Conservation (phyloP, 1,140 invertebrate species). For the Himalopsyche phryganea region DNA sequence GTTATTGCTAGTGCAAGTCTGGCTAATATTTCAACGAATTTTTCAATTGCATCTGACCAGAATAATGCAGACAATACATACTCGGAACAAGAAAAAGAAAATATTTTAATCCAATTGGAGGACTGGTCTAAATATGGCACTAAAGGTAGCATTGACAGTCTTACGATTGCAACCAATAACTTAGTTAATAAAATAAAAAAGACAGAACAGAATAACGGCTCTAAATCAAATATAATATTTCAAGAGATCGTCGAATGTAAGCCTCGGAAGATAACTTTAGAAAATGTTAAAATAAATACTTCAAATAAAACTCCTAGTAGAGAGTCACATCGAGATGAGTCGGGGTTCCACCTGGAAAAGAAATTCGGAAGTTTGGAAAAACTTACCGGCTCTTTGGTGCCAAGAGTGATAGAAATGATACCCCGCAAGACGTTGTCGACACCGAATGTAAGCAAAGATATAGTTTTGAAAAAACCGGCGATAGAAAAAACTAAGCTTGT, state of each 20-base stretch:
- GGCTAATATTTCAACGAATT: not conserved
- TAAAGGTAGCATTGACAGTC: slow-evolving; percentile 46
- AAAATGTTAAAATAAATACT: slow-evolving; percentile 40
- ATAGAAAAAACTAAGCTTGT: slow-evolving; percentile 25
- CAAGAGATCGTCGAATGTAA: slow-evolving; percentile 40
- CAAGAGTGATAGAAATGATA: slow-evolving; percentile 32
- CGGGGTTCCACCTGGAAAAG: slow-evolving; percentile 32
- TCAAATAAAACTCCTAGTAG: no score
- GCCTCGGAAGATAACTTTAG: slow-evolving; percentile 42
- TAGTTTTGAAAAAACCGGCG: slow-evolving; percentile 10
- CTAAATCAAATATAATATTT: slow-evolving; percentile 36
- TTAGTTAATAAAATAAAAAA: not conserved
- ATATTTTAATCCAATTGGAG: slow-evolving; percentile 56
- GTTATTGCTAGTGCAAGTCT: not conserved
- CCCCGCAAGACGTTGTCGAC: slow-evolving; percentile 33
- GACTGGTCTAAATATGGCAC: slow-evolving; percentile 57
- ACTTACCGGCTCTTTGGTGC: slow-evolving; percentile 19
- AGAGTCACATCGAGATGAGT: no score
- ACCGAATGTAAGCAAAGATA: slow-evolving; percentile 17
- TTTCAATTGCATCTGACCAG: no score
- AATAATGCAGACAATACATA: slow-evolving; percentile 28
- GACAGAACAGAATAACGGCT: slow-evolving; percentile 1
- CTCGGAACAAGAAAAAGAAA: slow-evolving; percentile 54
- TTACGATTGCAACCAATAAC: not conserved
- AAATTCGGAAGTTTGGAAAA: slow-evolving; percentile 39